These are phyloP conservation scores for Eurystomus glaucurus DNA, from an alignment of 2,797 vertebrate genomes.

Conservation along the genomic window DNA sequence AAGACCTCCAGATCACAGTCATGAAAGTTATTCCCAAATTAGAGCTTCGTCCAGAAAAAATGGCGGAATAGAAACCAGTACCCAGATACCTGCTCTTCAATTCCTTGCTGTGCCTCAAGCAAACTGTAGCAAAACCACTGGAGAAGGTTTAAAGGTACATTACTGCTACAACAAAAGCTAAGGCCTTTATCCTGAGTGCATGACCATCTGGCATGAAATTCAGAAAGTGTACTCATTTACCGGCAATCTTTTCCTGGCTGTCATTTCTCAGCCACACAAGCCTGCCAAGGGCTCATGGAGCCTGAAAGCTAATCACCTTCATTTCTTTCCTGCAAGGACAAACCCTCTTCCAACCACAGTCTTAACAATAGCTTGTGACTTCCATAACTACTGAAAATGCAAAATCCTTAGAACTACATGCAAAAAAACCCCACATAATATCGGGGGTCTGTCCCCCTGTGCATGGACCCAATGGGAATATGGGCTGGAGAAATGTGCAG, in stretches of 20 bases:
- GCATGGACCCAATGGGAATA: neutral
- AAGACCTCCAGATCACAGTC: fast-evolving
- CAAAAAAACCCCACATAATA: neutral
- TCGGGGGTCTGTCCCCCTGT: neutral
- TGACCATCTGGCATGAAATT: slow-evolving; percentile 33
- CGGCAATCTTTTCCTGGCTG: neutral
- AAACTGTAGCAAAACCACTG: slow-evolving; percentile 5
- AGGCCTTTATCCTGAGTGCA: neutral
- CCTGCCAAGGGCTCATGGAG: neutral
- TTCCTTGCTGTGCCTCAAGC: neutral
- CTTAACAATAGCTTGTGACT: neutral
- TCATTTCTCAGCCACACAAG: neutral
- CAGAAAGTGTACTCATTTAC: neutral
- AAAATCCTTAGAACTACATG: neutral
- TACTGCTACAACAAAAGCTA: neutral
- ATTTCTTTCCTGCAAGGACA: neutral
- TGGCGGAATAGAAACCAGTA: neutral
- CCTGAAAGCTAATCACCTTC: neutral
- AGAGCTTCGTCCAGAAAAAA: neutral
- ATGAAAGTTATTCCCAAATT: neutral
- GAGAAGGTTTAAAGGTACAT: neutral
- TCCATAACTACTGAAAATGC: neutral
- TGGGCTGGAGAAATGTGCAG: fast-evolving
- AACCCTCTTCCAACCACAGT: neutral
- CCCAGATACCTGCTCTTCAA: neutral